Base-by-base conservation (phyloP, 2,888 invertebrate species). In the Drosophila buzzatii region DNA sequence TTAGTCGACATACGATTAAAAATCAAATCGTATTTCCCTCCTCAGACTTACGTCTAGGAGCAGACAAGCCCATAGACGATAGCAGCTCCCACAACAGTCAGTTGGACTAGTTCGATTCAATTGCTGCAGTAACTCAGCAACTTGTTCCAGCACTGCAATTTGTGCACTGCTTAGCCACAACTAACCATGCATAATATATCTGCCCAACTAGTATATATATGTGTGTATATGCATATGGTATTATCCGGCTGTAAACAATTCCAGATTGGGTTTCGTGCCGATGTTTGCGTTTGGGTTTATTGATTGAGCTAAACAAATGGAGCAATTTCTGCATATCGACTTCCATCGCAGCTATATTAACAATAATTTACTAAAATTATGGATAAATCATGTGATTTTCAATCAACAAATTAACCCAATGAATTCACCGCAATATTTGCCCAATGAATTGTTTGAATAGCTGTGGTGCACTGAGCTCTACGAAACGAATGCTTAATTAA, bases 401-500 rank as follows among this genome's bases (percentile, higher is more conserved):
- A 87, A 86, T 84, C 82, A 78, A 73, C 88, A 84, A 78, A 84
- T 89, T 89, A 89, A 81, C 73, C 81, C 68, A 63, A 69, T 68
- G 77, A 76, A 70, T 65, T 27, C 77, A 70, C 74, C 87, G 61
- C 81, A 76, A 55, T 83, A 89, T 89, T 89, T 83, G 84, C 64
- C 59, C 57, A 47, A 47, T 74, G 59, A 69, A 77, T 71, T 83
- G 67, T 69, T 85, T 70, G 75, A 79, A 70, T 70, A 52, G 56
- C 49, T 51, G 49, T 3, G 49, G 49, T 33, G 49, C 39, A 51
- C 9, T 37, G 58, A 66, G 51, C 69, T 70, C 72, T 51, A 62
- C 55, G 68, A 79, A 82, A 85, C 71, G 68, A 70, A 73, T 67
- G 76, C 85, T 73, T 85, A 89, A 85, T 89, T 82, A 89, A 89